A percentile compares a stretch with the other conserved stretches of the same genome.
phyloP scores from a whole-genome alignment of 2,797 vertebrate genomes.

The Notoglanidium macrostoma region DNA sequence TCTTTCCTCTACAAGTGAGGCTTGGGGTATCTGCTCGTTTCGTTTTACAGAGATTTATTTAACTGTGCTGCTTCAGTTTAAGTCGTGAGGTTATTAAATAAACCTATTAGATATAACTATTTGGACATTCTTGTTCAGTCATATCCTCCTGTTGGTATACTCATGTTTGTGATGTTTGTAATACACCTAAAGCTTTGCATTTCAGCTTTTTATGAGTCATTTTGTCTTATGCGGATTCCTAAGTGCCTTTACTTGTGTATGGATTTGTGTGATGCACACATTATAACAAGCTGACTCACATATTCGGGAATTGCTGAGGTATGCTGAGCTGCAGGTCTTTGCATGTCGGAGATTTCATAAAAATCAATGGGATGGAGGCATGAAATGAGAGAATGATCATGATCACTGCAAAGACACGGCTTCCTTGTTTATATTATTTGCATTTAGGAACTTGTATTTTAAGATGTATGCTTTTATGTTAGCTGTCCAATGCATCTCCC shows the following conservation, averaged over 20 bases:
- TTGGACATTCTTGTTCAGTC: neutral
- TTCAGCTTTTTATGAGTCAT: conserved; percentile 34
- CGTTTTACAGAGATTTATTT: conserved; percentile 45
- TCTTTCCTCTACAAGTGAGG: conserved; percentile 23
- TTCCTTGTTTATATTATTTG: neutral
- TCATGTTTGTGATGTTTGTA: neutral
- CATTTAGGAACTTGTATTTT: neutral
- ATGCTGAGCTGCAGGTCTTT: conserved; percentile 50
- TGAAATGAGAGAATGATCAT: conserved; percentile 10
- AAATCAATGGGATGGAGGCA: conserved; percentile 23
- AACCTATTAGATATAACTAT: neutral
- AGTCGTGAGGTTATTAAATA: neutral
- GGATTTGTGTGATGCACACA: conserved; percentile 31
- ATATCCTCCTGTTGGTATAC: too few species aligned
- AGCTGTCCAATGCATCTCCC: neutral
- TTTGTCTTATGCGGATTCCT: conserved; percentile 33
- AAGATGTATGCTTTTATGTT: neutral
- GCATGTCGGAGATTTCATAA: conserved; percentile 38
- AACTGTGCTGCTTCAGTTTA: conserved; percentile 33
- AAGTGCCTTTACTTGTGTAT: conserved; percentile 27
- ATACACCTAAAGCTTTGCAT: conserved; percentile 4
- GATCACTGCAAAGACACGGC: neutral
- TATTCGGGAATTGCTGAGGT: conserved; percentile 39
- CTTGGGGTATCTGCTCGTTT: conserved; percentile 24
- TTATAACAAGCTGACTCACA: conserved; percentile 46